These are phyloP conservation scores for Mesocricetus auratus DNA, from an alignment of 2,113 vertebrate genomes.

Conservation along the genomic window DNA sequence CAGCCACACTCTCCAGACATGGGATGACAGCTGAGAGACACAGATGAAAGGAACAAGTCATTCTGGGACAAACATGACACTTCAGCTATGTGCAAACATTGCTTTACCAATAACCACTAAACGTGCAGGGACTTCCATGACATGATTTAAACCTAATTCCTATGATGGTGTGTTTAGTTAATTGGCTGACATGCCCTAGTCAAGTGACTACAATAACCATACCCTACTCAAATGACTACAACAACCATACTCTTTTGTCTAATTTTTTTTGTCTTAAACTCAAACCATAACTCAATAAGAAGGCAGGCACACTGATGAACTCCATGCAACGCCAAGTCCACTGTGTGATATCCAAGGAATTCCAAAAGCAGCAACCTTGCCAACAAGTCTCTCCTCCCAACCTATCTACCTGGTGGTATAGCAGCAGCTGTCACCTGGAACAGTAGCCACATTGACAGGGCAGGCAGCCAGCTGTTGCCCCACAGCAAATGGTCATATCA, in stretches of 20 bases:
- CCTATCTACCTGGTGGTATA: constrained; percentile 85
- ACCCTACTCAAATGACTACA: neutral
- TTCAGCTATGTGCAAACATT: constrained; percentile 55
- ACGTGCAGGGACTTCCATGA: constrained; percentile 23
- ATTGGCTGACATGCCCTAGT: neutral
- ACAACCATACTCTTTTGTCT: constrained; percentile 17
- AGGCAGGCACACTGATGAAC: neutral
- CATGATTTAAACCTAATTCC: constrained; percentile 46
- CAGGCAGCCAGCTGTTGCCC: constrained; percentile 89
- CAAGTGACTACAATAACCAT: neutral
- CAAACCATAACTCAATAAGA: neutral
- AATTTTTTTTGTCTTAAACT: neutral
- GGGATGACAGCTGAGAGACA: constrained; percentile 94
- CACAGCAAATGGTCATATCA: constrained; percentile 90
- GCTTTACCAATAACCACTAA: constrained; percentile 49
- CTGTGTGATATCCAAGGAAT: neutral
- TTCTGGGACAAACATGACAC: constrained; percentile 76
- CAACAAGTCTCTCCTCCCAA: neutral
- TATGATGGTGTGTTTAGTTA: constrained; percentile 39
- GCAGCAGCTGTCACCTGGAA: constrained; percentile 92
- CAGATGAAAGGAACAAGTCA: constrained; percentile 85
- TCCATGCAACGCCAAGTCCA: neutral
- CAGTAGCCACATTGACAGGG: constrained; percentile 86
- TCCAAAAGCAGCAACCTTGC: constrained; percentile 17
- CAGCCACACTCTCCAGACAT: constrained; percentile 97